phyloP scores from a whole-genome alignment of 1,140 invertebrate species.

The Bombus superbus region DNA sequence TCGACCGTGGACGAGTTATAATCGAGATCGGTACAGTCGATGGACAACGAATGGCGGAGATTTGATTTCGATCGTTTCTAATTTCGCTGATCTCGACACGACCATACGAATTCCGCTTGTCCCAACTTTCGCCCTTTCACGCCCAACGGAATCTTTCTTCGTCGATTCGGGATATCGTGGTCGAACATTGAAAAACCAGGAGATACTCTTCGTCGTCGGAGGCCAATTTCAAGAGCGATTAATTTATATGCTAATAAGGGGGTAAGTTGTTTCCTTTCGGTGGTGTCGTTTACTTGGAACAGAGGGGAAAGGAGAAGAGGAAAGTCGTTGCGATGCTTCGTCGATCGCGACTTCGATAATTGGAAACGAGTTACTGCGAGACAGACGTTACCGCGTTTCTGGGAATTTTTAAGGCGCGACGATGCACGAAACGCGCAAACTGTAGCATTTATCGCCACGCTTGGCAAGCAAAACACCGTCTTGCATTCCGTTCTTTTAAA shows the following conservation, averaged over 20 bases:
- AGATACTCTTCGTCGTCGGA: neutral
- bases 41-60: no score
- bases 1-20: neutral
- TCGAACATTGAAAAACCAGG: neutral
- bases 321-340: neutral
- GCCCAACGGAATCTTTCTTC: neutral
- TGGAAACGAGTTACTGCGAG: neutral
- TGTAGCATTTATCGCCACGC: no score
- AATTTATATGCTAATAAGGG: constrained; percentile 35
- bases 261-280: neutral
- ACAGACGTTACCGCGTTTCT: no score
- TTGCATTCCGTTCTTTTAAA: no score
- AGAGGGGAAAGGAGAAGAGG: neutral
- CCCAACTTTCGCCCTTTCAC: neutral
- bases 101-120: no score
- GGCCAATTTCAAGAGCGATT: neutral
- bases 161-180: neutral
- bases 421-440: no score
- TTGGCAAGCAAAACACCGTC: no score
- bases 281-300: neutral
- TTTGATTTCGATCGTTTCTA: no score
- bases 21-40: no score
- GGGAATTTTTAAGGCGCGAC: no score
- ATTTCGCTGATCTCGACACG: no score
- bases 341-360: neutral